These are phyloP conservation scores for Colossoma macropomum DNA, from an alignment of 2,113 vertebrate genomes.

Conservation along the genomic window DNA sequence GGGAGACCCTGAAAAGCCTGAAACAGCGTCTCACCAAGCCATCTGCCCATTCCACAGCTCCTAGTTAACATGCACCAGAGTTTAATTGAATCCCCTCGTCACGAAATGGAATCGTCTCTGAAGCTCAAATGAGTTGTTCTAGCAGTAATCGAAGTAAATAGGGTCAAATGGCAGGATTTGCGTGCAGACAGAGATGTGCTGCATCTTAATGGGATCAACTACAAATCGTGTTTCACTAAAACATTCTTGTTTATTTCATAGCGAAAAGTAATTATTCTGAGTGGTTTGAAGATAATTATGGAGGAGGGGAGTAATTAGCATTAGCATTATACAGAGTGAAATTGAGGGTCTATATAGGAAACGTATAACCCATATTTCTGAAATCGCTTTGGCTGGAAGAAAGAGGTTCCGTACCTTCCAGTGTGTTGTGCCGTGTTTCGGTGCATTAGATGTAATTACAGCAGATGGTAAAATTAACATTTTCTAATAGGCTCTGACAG, in stretches of 20 bases:
- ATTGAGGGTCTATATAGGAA: background rate
- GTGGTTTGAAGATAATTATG: background rate
- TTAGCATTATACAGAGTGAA: background rate
- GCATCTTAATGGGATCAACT: background rate
- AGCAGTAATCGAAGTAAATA: background rate
- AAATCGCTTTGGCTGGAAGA: background rate
- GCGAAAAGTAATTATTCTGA: background rate
- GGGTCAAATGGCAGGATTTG: background rate
- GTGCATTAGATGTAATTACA: constrained; percentile 6
- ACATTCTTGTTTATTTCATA: background rate
- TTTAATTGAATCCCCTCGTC: constrained; percentile 1
- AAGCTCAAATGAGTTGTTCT: background rate
- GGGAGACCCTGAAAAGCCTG: background rate
- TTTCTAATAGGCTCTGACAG: background rate
- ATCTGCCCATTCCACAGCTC: background rate
- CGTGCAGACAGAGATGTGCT: background rate
- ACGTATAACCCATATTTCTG: background rate
- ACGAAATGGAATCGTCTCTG: background rate
- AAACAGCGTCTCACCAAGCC: background rate
- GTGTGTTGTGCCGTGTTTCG: background rate
- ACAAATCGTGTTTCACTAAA: constrained; percentile 1
- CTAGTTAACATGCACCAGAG: background rate
- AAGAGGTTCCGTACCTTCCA: background rate
- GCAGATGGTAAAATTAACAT: constrained; percentile 1
- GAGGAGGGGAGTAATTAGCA: background rate